Base-by-base conservation (phyloP, 2,113 vertebrate species). In the Ammodytes marinus region DNA sequence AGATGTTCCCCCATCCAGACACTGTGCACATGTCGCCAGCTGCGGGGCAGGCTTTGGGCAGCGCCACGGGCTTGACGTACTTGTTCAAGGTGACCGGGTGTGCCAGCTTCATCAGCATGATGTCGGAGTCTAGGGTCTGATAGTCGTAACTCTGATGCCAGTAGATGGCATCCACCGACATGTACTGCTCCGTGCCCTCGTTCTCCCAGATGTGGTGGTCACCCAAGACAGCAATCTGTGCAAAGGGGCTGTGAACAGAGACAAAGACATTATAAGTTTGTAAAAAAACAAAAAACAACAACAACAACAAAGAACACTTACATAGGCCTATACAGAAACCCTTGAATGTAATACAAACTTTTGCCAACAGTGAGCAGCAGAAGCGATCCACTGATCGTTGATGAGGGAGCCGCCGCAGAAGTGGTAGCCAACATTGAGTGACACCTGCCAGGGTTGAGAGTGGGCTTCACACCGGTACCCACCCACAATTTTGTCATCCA, bases 341-440 rank as follows among this genome's bases (percentile, higher is more conserved):
- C 53, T 14, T 47, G 11, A n/a, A 74, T 80, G 61, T 60, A 42
- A 57, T 74, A 93, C 92, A 91, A 35, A 94, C 93, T 89, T 89
- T 61, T 91, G 79, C 93, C 94, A 95, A 85, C 94, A 95, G 91
- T 95, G 94, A 45, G 95, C 94, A 66, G 95, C 94, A 82, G 94
- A 95, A 65, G 92, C 17, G 70, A 95, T 83, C 94, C 94, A 95
- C 68, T 75, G 91, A 65, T 95, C 86, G 3, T 89, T 94, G 77
- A 95, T 93, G 54, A 95, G 93, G 69, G 90, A 92, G 69, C 92
- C 91, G 3, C 94, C 92, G 11, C 93, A 94, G 82, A 15, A 94
- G 84, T 95, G 95, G 83, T 95, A 95, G 54, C 93, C 95, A 1
- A 92, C 14, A 19, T 93, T 95, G 42, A 95, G 10, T 10, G 95